Conservation (phyloP, 2,888 invertebrate species). For the Salticus scenicus region DNA sequence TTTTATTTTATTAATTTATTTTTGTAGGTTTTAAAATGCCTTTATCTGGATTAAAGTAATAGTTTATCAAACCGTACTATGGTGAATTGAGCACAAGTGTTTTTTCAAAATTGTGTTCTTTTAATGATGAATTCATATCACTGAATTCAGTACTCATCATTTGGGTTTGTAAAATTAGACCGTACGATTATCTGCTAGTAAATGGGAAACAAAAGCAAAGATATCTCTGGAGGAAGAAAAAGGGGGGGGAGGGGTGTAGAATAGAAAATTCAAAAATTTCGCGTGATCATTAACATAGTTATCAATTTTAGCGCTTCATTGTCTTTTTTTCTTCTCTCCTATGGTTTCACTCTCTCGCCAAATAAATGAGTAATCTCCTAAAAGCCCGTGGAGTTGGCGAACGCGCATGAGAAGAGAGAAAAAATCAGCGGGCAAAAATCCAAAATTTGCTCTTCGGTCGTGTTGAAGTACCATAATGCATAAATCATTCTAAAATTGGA, state of each 20-base stretch:
- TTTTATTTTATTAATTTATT: too few relatives aligned
- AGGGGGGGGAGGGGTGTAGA: not conserved
- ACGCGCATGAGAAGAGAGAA: slow-evolving; percentile 17
- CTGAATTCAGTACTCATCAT: too few relatives aligned
- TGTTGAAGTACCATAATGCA: slow-evolving; percentile 48
- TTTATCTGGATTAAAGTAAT: too few relatives aligned
- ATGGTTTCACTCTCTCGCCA: slow-evolving; percentile 6
- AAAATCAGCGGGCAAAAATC: slow-evolving; percentile 46
- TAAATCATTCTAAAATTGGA: slow-evolving; percentile 40
- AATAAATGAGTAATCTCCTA: slow-evolving; percentile 53
- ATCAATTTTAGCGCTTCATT: slow-evolving; percentile 17
- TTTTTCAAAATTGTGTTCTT: too few relatives aligned
- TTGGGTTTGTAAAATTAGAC: not conserved
- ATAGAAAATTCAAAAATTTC: not conserved
- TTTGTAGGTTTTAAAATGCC: too few relatives aligned
- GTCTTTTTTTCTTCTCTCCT: not conserved
- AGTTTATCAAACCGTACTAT: too few relatives aligned
- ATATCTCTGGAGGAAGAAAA: not conserved
- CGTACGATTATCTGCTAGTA: not conserved
- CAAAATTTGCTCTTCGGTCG: slow-evolving; percentile 41
- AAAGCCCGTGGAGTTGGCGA: slow-evolving; percentile 24
- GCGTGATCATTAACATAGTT: slow-evolving; percentile 4
- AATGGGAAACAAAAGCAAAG: not conserved
- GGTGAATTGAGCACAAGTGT: too few relatives aligned
- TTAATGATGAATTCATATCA: too few relatives aligned